Evolutionary conservation across 2,797 vertebrate genomes (phyloP).

Genomic region (Zonotrichia albicollis): DNA sequence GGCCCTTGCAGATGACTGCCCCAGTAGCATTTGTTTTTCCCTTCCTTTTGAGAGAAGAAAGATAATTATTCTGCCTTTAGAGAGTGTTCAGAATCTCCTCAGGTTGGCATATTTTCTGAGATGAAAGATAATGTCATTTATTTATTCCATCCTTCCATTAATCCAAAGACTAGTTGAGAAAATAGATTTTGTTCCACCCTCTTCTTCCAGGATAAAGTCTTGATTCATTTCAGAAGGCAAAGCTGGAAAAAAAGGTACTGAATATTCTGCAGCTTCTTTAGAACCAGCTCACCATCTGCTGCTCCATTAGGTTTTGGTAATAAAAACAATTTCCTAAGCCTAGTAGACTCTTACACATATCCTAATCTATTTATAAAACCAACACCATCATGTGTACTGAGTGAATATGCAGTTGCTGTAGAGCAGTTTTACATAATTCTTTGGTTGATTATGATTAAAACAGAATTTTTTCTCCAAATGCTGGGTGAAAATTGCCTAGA

Average conservation of each 20-base stretch:
- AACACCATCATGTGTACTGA: background rate
- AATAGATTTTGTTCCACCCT: background rate
- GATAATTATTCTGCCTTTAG: background rate
- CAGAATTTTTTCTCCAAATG: background rate
- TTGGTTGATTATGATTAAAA: slow-evolving; percentile 4
- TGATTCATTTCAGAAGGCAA: background rate
- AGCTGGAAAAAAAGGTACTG: background rate
- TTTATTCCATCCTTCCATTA: background rate
- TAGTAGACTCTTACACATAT: background rate
- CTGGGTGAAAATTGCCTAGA: background rate
- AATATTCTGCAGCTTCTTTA: background rate
- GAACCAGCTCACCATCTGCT: background rate
- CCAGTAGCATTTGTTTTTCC: background rate
- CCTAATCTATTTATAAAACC: background rate
- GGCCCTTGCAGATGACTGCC: background rate
- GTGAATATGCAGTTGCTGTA: background rate
- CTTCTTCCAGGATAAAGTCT: background rate
- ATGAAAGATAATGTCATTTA: background rate
- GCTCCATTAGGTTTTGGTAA: background rate
- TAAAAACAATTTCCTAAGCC: background rate
- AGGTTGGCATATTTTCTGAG: background rate
- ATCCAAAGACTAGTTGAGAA: background rate
- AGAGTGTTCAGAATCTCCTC: background rate
- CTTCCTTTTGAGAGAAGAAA: background rate
- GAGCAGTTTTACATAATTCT: background rate